Evolutionary conservation across 2,113 vertebrate genomes (phyloP), one percentile per base, ranked within the genome.

Genomic region (Amphiprion ocellaris): DNA sequence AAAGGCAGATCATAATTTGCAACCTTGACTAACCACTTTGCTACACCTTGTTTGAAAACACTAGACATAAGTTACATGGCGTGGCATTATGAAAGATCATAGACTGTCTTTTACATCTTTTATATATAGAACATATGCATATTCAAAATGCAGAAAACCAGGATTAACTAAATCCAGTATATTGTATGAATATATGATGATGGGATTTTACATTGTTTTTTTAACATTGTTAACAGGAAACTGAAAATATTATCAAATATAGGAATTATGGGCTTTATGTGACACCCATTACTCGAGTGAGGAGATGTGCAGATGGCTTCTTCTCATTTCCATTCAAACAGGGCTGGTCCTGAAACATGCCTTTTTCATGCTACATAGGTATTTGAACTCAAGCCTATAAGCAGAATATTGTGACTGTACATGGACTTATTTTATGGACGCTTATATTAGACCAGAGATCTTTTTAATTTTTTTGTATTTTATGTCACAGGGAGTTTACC

Each of bases 321-420:
- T 4, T 12, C 41, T 44, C 17, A 17, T 44, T 24, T 61, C 61
- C 11, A n/a, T 21, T 61, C 55, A 21, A 33, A 46, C 26, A 12
- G 23, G 24, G 4, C 30, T 26, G 11, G 6, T 19, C 69, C 26
- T 62, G 26, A 41, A 46, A 50, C 0, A 26, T 52, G 41, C 1
- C 67, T 55, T 58, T 52, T 54, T 54, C 4, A 76, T 37, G 24
- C 26, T 17, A 53, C 41, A 69, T 17, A 71, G n/a, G 56, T 66
- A 78, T 70, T 65, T 73, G 30, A 76, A 33, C 33, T 14, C 28
- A 79, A 79, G 24, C 33, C 55, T 37, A 15, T 81, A 69, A 79
- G 47, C 4, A 68, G 56, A 56, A 72, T 55, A 72, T 60, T 4
- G 52, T 47, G 17, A 63, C 28, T 44, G 12, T 28, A 62, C 30